Evolutionary conservation across 1,140 invertebrate genomes (phyloP), one percentile per base, ranked within the genome.

Genomic region (Xylocopa sonorina): DNA sequence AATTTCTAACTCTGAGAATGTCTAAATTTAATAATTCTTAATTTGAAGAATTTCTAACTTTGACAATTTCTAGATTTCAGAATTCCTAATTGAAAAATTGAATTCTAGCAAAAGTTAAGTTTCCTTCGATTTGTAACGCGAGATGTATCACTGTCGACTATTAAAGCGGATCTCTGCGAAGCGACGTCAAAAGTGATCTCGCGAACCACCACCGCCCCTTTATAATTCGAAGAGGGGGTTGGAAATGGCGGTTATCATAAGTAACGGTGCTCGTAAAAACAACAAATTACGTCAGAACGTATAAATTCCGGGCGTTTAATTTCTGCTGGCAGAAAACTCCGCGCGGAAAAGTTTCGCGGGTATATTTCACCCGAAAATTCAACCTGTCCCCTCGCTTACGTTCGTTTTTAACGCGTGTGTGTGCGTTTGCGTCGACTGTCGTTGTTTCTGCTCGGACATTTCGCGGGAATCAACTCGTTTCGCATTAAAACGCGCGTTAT

Each of bases 301-400:
- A 27, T 24, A 69, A 55, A 69, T 51, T 69, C n/a, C n/a, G 34
- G 34, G 24, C 50, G 24, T 69, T 69, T 69, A 51, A 55, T 53
- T 69, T 55, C 24, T 55, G n/a, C 34, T 27, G 32, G 24, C 14
- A 38, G 32, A 24, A 21, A 55, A 53, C n/a, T 55, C 32, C 27
- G 50, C 27, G 50, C n/a, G 27, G 50, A 29, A 18, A 53, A 55
- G 34, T 69, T 53, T 27, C 50, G 4, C 34, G 50, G 14, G 21
- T 53, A 69, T 69, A 69, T 69, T 69, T 69, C 50, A 53, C 29
- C 34, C 50, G 32, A 38, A n/a, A n/a, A 53, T 69, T 38, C 32
- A 48, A 50, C 29, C 51, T 68, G 43, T 67, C 46, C 48, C 14
- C 32, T 53, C n/a, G 66, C 51, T 48, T n/a, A 24, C 34, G 18